Conservation (phyloP, 2,888 invertebrate species). For the Cybosia mesomella region DNA sequence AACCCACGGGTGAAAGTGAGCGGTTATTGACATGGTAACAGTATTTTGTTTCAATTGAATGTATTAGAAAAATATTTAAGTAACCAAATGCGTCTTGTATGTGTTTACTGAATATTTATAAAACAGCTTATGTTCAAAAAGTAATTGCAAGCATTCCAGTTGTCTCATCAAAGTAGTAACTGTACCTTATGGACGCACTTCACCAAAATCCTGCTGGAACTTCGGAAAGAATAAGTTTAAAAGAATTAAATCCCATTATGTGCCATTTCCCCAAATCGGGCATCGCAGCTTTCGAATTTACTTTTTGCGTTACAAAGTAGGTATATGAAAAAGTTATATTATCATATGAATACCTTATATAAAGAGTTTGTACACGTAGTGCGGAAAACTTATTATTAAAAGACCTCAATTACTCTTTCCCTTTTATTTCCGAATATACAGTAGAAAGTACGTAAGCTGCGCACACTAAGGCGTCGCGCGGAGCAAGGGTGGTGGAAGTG, state of each 20-base stretch:
- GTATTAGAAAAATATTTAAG: too few species aligned
- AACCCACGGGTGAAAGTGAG: too few species aligned
- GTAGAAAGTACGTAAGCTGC: slow-evolving; percentile 62
- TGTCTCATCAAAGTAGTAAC: too few species aligned
- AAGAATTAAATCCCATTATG: background rate
- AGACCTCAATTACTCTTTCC: slow-evolving; percentile 66
- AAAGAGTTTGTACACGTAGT: slow-evolving; percentile 58
- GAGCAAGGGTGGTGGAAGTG: slow-evolving; percentile 20
- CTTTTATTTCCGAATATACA: slow-evolving; percentile 67
- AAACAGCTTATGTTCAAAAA: too few species aligned
- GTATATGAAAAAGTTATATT: slow-evolving; percentile 8
- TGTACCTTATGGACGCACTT: too few species aligned
- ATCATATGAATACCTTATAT: slow-evolving; percentile 32
- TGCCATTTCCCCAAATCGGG: background rate
- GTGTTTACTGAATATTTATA: too few species aligned
- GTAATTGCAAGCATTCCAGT: too few species aligned
- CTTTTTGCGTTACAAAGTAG: background rate
- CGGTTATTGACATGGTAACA: too few species aligned
- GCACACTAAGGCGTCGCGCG: slow-evolving; percentile 52
- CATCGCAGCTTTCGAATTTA: too few species aligned
- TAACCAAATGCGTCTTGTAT: too few species aligned
- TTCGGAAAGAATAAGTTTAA: background rate
- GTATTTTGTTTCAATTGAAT: too few species aligned
- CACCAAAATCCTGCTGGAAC: too few species aligned
- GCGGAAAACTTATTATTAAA: slow-evolving; percentile 69